Base-by-base conservation (phyloP, 1,140 invertebrate species). In the Drosophila nigrodunni region DNA sequence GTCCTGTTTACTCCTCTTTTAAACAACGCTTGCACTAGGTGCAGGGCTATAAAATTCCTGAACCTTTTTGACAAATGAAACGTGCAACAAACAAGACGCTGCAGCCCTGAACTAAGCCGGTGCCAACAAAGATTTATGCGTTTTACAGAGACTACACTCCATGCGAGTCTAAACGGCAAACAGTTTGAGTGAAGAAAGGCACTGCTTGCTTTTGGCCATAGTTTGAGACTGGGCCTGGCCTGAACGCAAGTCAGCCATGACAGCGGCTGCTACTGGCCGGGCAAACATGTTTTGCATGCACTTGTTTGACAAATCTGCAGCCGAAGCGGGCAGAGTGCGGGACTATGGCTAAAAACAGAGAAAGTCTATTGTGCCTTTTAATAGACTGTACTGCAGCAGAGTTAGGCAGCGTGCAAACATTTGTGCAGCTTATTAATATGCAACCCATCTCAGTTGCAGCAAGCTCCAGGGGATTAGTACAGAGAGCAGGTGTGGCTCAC, bases 391-490 rank as follows among this genome's bases (percentile, higher is more conserved):
- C 78, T 75, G 74, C 60, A 78, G 37, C 46, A 35, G 76, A 68
- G 76, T 54, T 69, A 68, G 70, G 70, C 70, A 82, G 78, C 67
- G 34, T 49, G 69, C 79, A 87, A 87, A 87, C 82, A 87, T 87
- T 87, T 87, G 83, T 79, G 79, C 76, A 80, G 79, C 72, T 80
- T 87, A 87, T 87, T 87, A 87, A 87, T 88, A 88, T 82, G 82
- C 80, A 83, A 60, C 66, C 77, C 62, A 39, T 59, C 61, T 67
- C 52, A 13, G 60, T 60, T 44, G 39, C 69, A 34, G 2, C 10
- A 11, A 9, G 43, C 60, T 35, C 18, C 1, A 1, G 35, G 10
- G 67, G 66, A 80, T 87, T 87, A 86, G 71, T 21, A 43, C 25
- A 30, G 25, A 44, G 54, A 49, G 47, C 82, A 81, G 81, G 81